Percentiles rank a stretch among this genome's conserved stretches.
Conservation (phyloP, 2,888 invertebrate species). For the Pyrgus malvae region DNA sequence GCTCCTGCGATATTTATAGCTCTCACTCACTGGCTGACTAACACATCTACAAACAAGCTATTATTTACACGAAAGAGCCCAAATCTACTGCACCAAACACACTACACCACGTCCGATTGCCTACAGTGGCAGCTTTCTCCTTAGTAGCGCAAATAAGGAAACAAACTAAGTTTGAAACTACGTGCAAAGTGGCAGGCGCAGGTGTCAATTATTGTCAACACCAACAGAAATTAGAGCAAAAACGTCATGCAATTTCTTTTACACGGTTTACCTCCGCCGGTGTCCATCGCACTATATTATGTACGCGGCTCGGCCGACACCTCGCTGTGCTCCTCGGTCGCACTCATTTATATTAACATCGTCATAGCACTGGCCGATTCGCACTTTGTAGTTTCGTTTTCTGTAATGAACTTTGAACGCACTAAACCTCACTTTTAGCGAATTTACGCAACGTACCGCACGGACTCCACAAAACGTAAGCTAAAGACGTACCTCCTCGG, state of each 20-base stretch:
- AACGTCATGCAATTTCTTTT: slow-evolving; percentile 62
- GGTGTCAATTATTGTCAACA: slow-evolving; percentile 51
- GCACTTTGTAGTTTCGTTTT: slow-evolving; percentile 59
- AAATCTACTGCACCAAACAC: slow-evolving; percentile 40
- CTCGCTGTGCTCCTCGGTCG: slow-evolving; percentile 61
- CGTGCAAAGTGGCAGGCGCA: slow-evolving; percentile 63
- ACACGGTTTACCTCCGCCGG: slow-evolving; percentile 74
- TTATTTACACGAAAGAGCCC: slow-evolving; percentile 45
- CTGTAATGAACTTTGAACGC: slow-evolving; percentile 55
- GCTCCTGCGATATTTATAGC: slow-evolving; percentile 70
- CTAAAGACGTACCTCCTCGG: slow-evolving; percentile 78
- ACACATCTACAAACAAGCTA: slow-evolving; percentile 47
- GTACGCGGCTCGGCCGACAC: slow-evolving; percentile 57
- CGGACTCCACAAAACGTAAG: slow-evolving; percentile 66
- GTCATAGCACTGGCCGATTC: slow-evolving; percentile 58
- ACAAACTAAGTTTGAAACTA: slow-evolving; percentile 38
- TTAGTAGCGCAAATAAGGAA: slow-evolving; percentile 28
- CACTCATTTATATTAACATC: slow-evolving; percentile 67
- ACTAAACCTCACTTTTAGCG: slow-evolving; percentile 61
- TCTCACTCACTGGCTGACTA: slow-evolving; percentile 58
- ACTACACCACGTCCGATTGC: slow-evolving; percentile 29
- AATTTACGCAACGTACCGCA: slow-evolving; percentile 25
- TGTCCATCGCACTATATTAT: slow-evolving; percentile 69
- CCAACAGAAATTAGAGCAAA: slow-evolving; percentile 46
- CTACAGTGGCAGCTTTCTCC: slow-evolving; percentile 30